These are phyloP conservation scores for Panurus biarmicus DNA, from an alignment of 2,113 vertebrate species.

Conservation along the genomic window DNA sequence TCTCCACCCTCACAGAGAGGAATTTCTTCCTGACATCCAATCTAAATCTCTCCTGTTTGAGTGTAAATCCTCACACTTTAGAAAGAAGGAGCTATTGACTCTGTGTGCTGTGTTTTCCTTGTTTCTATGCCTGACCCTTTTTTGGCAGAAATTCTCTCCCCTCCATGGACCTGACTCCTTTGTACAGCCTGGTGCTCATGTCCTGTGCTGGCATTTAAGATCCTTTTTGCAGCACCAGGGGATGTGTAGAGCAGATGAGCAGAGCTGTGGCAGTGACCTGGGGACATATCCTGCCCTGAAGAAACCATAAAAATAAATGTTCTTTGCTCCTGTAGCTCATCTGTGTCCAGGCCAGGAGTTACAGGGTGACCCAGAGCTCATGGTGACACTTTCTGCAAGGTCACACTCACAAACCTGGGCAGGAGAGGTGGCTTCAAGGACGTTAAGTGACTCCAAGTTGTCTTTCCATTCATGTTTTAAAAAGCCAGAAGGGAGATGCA, in stretches of 20 bases:
- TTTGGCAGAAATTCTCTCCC: background rate
- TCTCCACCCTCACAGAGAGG: fast-evolving
- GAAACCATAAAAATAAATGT: background rate
- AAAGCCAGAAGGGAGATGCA: background rate
- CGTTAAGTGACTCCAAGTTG: background rate
- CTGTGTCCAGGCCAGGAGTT: background rate
- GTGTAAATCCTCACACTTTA: background rate
- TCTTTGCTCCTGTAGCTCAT: background rate
- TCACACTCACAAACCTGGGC: background rate
- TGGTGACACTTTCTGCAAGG: background rate
- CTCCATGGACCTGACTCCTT: background rate
- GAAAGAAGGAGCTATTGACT: background rate
- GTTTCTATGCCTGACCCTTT: background rate
- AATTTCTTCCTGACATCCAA: fast-evolving
- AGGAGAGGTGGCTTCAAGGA: background rate
- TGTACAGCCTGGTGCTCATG: background rate
- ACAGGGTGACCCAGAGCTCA: background rate
- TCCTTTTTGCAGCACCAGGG: background rate
- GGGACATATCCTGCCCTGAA: background rate
- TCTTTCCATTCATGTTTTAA: background rate
- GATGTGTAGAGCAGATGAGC: background rate
- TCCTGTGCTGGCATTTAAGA: background rate
- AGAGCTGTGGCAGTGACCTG: background rate
- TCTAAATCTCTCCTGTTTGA: background rate
- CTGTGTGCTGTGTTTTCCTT: background rate